Base-by-base conservation (phyloP, 2,113 vertebrate species). In the Zapus hudsonius region DNA sequence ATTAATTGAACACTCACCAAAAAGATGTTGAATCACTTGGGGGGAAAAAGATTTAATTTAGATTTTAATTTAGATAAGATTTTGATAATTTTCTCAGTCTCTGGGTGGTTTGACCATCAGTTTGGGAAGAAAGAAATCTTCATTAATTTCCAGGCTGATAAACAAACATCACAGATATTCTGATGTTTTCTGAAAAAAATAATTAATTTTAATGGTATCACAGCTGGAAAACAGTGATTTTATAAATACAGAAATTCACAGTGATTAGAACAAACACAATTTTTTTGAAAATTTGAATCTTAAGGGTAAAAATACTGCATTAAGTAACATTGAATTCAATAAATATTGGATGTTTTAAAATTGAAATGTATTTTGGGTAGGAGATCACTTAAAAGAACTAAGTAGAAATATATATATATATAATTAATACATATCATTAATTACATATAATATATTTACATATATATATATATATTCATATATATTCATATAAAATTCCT, bases 11-110 rank as follows among this genome's bases (percentile, higher is more conserved):
- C 78, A 94, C 61, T 92, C 66, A 92, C 5, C 82, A 94, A 96
- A 17, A 92, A 95, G 82, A 97, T 80, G 70, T 64, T 79, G 17
- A 94, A 96, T 93, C 17, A 52, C 66, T 92, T 94, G n/a, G n/a
- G 33, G 66, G 88, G 57, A 69, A 93, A 95, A 70, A 89, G 55
- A 93, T 95, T 97, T 98, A 90, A 98, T 98, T 98, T 98, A 98
- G 97, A 98, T 98, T 98, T 97, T 97, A 97, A 97, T 98, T 98
- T 97, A 98, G 97, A 98, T 97, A 97, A 96, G 52, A 96, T 94
- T 80, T 87, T 96, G 89, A 97, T 97, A 96, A 94, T 97, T 96
- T 96, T 94, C 85, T 89, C 76, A 91, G 84, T 63, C 83, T 81
- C 0, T 2, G 4, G 0, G 10, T 75, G 95, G 85, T 75, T 91